These are phyloP conservation scores for Squalus acanthias DNA, from an alignment of 2,797 vertebrate genomes.

Conservation along the genomic window DNA sequence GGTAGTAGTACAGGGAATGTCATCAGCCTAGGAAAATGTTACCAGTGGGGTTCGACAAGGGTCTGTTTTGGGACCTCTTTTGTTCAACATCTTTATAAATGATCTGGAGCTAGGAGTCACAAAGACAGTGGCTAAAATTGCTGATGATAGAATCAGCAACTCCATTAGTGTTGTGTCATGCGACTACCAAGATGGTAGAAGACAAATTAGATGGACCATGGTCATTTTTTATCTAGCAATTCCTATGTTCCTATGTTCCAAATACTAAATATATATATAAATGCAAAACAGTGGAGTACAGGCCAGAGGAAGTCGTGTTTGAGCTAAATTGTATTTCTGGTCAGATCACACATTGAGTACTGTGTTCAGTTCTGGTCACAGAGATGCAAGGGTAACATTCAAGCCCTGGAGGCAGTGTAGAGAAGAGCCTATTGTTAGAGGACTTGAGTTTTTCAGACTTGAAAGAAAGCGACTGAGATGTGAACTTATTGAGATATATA, in stretches of 20 bases:
- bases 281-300: background rate
- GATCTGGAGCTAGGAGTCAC: background rate
- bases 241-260: background rate
- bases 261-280: background rate
- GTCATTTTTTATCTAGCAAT: background rate
- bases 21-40: background rate
- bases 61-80: background rate
- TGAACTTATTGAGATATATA: background rate
- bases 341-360: background rate
- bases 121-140: background rate
- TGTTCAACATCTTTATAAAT: background rate
- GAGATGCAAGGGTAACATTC: background rate
- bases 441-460: background rate
- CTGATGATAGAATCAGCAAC: background rate
- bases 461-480: background rate
- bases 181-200: background rate
- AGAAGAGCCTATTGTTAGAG: background rate
- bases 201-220: background rate
- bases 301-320: background rate
- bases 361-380: background rate
- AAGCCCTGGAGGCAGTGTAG: background rate
- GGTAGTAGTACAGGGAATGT: background rate
- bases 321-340: background rate
- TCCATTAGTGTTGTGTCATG: background rate
- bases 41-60: background rate